phyloP scores from a whole-genome alignment of 2,113 vertebrate species.

The Equus quagga region DNA sequence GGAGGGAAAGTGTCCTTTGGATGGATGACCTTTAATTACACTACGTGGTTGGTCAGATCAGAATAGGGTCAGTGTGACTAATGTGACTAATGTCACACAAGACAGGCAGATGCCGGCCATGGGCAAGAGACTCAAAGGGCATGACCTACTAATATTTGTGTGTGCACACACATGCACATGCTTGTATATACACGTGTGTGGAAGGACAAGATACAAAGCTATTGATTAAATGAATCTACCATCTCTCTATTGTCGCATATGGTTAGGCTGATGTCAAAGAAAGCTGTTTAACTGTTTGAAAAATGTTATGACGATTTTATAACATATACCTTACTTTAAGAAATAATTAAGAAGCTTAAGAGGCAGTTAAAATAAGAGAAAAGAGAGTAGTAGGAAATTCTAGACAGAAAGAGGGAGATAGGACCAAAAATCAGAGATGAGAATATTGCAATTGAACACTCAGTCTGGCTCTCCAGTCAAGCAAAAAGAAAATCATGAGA shows the following conservation, averaged over 20 bases:
- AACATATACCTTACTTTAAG: background rate
- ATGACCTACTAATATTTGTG: background rate
- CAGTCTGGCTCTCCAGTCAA: background rate
- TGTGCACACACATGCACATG: background rate
- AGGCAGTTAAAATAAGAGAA: background rate
- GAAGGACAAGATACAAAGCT: background rate
- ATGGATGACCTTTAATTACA: background rate
- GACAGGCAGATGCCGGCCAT: background rate
- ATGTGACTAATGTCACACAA: background rate
- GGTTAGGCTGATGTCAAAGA: background rate
- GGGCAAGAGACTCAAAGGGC: background rate
- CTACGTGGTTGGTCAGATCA: background rate
- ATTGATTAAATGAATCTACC: background rate
- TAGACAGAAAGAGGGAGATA: background rate
- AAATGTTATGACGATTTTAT: slow-evolving; percentile 24
- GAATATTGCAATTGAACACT: background rate
- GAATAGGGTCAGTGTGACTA: background rate
- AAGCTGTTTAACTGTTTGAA: background rate
- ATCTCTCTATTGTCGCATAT: background rate
- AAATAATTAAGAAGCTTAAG: background rate
- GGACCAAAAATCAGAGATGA: background rate
- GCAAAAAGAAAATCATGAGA: background rate
- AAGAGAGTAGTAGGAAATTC: background rate
- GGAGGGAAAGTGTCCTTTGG: background rate
- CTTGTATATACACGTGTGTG: background rate